Conservation (phyloP, 2,797 vertebrate genomes). For the Aeoliscus strigatus region DNA sequence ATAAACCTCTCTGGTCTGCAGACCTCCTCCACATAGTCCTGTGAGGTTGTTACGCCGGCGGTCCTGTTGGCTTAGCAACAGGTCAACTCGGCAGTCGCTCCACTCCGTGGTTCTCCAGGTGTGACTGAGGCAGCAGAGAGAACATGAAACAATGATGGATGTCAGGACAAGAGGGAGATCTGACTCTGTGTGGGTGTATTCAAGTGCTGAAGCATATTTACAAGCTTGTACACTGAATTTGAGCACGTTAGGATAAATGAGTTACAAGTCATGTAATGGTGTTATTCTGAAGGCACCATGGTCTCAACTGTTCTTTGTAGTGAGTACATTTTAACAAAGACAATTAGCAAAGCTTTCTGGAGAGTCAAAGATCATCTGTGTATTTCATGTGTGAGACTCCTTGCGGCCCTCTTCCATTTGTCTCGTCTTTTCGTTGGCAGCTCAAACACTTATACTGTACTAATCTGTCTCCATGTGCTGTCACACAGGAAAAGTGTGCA, state of each 20-base stretch:
- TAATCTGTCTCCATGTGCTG: conserved; percentile 60
- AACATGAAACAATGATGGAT: neutral
- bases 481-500: conserved; percentile 28
- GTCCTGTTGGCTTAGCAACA: conserved; percentile 91
- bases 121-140: conserved; percentile 67
- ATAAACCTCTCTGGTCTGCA: conserved; percentile 87
- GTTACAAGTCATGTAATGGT: neutral
- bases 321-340: neutral
- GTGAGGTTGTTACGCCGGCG: conserved; percentile 89
- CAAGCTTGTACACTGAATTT: conserved; percentile 5
- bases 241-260: neutral
- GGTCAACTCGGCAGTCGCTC: conserved; percentile 89
- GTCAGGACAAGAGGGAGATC: neutral
- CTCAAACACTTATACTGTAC: conserved; percentile 42
- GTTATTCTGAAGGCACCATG: neutral
- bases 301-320: neutral
- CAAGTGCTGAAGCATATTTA: conserved; percentile 2
- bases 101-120: conserved; percentile 90
- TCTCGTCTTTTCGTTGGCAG: conserved; percentile 48
- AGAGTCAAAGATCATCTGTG: conserved; percentile 29
- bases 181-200: conserved; percentile 1
- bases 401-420: conserved; percentile 46
- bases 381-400: too few species aligned
- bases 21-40: conserved; percentile 86
- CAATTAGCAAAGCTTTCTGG: conserved; percentile 7